A percentile compares a stretch with the other conserved stretches of the same genome.
Evolutionary conservation across 2,797 vertebrate species (phyloP).

Genomic region (Hydrocynus forskahlii): DNA sequence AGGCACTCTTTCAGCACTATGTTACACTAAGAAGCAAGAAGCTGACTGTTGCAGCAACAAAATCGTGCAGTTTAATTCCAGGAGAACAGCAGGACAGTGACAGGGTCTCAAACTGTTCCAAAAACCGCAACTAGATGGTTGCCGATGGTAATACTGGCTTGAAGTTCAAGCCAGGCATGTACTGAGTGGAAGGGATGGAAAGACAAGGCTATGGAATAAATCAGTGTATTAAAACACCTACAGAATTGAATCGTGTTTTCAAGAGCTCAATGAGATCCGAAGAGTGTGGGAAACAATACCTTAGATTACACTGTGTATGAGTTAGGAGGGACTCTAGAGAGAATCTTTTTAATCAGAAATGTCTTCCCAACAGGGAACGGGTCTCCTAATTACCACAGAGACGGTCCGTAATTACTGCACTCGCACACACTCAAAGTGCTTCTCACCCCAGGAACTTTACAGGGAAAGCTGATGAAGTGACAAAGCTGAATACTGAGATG

Average conservation of each 20-base stretch:
- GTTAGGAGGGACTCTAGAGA: not conserved
- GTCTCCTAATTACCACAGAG: conserved; percentile 39
- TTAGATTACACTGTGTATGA: not conserved
- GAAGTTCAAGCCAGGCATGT: not conserved
- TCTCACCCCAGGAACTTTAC: not conserved
- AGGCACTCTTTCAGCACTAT: not conserved
- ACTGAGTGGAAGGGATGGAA: not conserved
- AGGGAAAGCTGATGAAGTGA: not conserved
- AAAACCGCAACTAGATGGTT: conserved; percentile 28
- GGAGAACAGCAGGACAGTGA: conserved; percentile 13
- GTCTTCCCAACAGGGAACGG: not conserved
- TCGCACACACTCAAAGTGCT: not conserved
- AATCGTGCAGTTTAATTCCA: not conserved
- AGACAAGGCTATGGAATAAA: not conserved
- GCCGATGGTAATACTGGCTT: not conserved
- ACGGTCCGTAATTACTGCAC: conserved; percentile 5
- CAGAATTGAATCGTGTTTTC: not conserved
- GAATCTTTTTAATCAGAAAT: conserved; percentile 30
- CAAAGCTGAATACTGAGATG: not conserved
- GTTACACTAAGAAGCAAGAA: conserved; percentile 11
- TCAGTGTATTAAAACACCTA: not conserved
- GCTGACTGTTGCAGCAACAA: not conserved
- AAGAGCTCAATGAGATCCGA: not conserved
- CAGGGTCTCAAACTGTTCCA: not conserved
- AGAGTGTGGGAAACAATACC: not conserved